phyloP scores from a whole-genome alignment of 53 echinoderm and acorn worm genomes.

The Hippasteria phrygiana region DNA sequence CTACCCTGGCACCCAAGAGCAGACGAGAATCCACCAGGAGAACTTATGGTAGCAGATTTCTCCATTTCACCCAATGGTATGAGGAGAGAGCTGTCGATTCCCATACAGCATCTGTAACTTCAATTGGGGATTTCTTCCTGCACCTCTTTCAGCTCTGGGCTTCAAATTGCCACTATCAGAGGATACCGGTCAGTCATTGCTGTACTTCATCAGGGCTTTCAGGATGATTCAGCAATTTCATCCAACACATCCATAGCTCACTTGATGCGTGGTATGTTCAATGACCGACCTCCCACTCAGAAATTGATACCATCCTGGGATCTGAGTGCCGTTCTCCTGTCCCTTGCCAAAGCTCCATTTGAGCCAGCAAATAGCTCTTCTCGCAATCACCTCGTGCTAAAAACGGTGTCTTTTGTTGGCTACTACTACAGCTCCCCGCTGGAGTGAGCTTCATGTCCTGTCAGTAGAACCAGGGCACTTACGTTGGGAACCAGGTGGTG shows the following conservation, averaged over 20 bases:
- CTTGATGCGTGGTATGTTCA: slow-evolving; percentile 24
- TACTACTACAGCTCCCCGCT: slow-evolving; percentile 11
- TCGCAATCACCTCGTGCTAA: neutral
- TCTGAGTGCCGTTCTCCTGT: neutral
- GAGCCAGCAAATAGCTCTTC: slow-evolving; percentile 1
- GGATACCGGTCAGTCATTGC: slow-evolving; percentile 11
- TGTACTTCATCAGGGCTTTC: neutral
- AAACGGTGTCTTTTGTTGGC: slow-evolving; percentile 4
- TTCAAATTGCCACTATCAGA: neutral
- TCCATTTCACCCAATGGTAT: no score
- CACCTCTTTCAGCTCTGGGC: no score
- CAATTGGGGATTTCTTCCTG: no score
- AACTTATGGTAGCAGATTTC: no score
- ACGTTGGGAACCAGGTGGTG: no score
- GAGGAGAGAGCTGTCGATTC: no score
- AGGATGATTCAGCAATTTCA: slow-evolving; percentile 8
- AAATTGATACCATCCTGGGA: slow-evolving; percentile 2
- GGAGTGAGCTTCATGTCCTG: no score
- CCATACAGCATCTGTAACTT: no score
- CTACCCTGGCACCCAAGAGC: no score
- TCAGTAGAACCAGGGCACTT: no score
- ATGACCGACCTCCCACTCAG: slow-evolving; percentile 14
- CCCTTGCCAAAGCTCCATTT: slow-evolving; percentile 8
- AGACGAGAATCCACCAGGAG: no score
- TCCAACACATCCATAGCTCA: neutral